Evolutionary conservation across 2,888 invertebrate genomes (phyloP).

Genomic region (Alentia gelatinosa): DNA sequence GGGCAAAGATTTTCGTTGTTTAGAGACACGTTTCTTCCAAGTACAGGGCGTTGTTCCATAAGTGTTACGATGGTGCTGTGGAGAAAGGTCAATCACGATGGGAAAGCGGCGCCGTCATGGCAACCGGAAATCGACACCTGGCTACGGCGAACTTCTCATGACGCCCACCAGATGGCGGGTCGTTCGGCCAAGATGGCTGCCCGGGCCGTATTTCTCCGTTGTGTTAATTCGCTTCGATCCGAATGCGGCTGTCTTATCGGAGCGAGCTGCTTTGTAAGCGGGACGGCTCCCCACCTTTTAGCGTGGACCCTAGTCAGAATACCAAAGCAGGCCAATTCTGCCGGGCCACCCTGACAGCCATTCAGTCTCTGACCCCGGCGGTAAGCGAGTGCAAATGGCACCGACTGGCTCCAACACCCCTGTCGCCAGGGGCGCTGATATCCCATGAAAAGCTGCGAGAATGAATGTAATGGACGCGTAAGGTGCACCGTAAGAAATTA

Average conservation of each 20-base stretch:
- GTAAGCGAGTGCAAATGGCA: background rate
- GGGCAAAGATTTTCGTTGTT: too few relatives aligned
- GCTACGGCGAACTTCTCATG: too few relatives aligned
- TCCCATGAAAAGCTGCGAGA: background rate
- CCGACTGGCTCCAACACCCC: background rate
- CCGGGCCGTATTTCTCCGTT: background rate
- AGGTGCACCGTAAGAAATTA: background rate
- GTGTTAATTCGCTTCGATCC: constrained; percentile 13
- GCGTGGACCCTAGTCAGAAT: background rate
- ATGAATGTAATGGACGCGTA: background rate
- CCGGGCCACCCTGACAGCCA: background rate
- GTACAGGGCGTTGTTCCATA: too few relatives aligned
- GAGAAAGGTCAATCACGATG: too few relatives aligned
- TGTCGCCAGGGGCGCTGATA: background rate
- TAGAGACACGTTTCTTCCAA: too few relatives aligned
- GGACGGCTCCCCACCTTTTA: background rate
- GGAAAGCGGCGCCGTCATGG: too few relatives aligned
- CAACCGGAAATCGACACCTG: too few relatives aligned
- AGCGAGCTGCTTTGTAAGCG: background rate
- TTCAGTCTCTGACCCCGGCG: background rate
- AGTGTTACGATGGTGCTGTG: too few relatives aligned
- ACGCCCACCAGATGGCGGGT: too few relatives aligned
- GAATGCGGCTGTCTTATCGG: background rate
- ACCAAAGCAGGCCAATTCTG: background rate
- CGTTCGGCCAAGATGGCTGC: too few relatives aligned